phyloP scores from a whole-genome alignment of 1,140 invertebrate species.

The Saxidomus purpurata region DNA sequence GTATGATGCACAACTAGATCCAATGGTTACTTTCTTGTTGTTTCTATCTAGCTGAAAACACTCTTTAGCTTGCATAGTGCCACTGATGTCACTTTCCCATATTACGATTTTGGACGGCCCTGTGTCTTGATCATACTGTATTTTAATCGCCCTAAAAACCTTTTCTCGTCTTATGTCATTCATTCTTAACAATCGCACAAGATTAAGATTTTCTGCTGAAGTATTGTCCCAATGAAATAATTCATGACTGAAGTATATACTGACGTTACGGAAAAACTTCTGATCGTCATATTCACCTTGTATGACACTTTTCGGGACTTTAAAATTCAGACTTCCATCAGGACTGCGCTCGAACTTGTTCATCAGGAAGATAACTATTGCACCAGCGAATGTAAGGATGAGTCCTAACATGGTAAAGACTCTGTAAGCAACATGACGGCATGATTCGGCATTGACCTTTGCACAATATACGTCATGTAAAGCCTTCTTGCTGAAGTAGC shows the following conservation, averaged over 20 bases:
- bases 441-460: slow-evolving; percentile 55
- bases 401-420: slow-evolving; percentile 78
- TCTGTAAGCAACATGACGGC: slow-evolving; percentile 69
- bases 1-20: slow-evolving; percentile 1
- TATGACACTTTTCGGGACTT: slow-evolving; percentile 73
- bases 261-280: slow-evolving; percentile 78
- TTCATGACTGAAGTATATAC: slow-evolving; percentile 75
- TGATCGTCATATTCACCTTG: slow-evolving; percentile 78
- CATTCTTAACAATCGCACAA: slow-evolving; percentile 72
- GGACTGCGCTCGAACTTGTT: slow-evolving; percentile 73
- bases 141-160: slow-evolving; percentile 58
- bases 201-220: slow-evolving; percentile 53
- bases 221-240: slow-evolving; percentile 49
- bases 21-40: slow-evolving; percentile 50
- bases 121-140: slow-evolving; percentile 60
- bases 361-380: slow-evolving; percentile 76
- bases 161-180: slow-evolving; percentile 70
- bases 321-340: slow-evolving; percentile 74
- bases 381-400: slow-evolving; percentile 69
- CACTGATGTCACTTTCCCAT: slow-evolving; percentile 34
- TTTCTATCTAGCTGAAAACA: slow-evolving; percentile 69
- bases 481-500: slow-evolving; percentile 77
- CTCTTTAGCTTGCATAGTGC: slow-evolving; percentile 61
- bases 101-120: slow-evolving; percentile 62
- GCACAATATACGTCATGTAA: slow-evolving; percentile 43